These are phyloP conservation scores for Todus mexicanus DNA, from an alignment of 2,797 vertebrate genomes.

Conservation along the genomic window DNA sequence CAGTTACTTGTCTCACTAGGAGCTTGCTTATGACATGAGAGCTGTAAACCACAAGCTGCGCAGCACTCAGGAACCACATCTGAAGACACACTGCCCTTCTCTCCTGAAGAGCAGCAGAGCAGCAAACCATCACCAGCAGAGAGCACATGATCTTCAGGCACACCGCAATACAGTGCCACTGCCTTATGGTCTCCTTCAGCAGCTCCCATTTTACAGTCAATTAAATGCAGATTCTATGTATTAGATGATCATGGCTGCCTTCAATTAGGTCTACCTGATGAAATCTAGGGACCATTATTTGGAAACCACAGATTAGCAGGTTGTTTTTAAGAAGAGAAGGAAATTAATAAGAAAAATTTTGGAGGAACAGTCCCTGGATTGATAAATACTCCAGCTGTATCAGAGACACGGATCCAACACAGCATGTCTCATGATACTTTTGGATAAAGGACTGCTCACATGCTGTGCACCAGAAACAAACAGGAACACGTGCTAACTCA, in stretches of 20 bases:
- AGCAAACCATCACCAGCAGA: neutral
- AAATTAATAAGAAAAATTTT: neutral
- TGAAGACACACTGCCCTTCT: neutral
- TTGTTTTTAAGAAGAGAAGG: neutral
- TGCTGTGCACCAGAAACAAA: neutral
- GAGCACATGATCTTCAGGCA: rapidly evolving
- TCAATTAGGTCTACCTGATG: neutral
- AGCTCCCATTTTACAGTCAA: neutral
- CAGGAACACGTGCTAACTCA: neutral
- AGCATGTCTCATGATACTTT: neutral
- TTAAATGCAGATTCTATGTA: neutral
- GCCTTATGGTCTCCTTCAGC: neutral
- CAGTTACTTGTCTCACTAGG: neutral
- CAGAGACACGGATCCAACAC: neutral
- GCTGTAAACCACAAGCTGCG: neutral
- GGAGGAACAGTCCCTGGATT: neutral
- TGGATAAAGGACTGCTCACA: neutral
- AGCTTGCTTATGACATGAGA: neutral
- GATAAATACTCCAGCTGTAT: neutral
- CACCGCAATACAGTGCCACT: rapidly evolving
- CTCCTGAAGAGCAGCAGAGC: neutral
- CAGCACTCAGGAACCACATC: neutral
- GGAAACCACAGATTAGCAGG: neutral
- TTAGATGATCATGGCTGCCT: neutral
- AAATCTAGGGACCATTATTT: neutral